Percentiles rank a stretch among this genome's conserved stretches.
These are phyloP conservation scores for Pelmatolapia mariae DNA, from an alignment of 2,113 vertebrate genomes.

Conservation along the genomic window DNA sequence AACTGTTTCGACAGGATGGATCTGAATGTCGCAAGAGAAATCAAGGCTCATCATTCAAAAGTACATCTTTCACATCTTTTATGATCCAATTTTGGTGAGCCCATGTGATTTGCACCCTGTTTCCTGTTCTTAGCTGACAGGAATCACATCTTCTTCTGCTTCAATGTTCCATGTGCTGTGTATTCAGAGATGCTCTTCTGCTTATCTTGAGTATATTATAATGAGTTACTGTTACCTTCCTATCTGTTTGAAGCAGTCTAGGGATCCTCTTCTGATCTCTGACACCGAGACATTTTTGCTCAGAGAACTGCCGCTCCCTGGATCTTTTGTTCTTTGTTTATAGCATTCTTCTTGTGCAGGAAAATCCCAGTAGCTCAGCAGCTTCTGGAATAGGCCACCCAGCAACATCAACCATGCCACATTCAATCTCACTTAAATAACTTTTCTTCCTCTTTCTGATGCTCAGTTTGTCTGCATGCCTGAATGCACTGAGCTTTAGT, in stretches of 20 bases:
- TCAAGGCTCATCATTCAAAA: neutral
- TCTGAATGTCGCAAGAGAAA: neutral
- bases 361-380: neutral
- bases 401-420: neutral
- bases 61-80: neutral
- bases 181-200: neutral
- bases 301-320: neutral
- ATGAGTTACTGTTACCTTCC: neutral
- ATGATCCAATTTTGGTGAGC: neutral
- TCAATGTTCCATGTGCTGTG: neutral
- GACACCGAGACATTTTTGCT: neutral
- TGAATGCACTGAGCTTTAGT: neutral
- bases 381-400: neutral
- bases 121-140: neutral
- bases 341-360: neutral
- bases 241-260: neutral
- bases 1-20: neutral
- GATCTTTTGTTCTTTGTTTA: neutral
- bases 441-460: neutral
- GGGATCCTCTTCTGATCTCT: neutral
- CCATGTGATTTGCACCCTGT: neutral
- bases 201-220: neutral
- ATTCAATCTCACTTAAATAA: neutral
- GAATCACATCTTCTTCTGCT: neutral
- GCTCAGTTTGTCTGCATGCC: neutral